A percentile compares a stretch with the other conserved stretches of the same genome.
Evolutionary conservation across 1,140 invertebrate species (phyloP).

Genomic region (Philaenus spumarius): DNA sequence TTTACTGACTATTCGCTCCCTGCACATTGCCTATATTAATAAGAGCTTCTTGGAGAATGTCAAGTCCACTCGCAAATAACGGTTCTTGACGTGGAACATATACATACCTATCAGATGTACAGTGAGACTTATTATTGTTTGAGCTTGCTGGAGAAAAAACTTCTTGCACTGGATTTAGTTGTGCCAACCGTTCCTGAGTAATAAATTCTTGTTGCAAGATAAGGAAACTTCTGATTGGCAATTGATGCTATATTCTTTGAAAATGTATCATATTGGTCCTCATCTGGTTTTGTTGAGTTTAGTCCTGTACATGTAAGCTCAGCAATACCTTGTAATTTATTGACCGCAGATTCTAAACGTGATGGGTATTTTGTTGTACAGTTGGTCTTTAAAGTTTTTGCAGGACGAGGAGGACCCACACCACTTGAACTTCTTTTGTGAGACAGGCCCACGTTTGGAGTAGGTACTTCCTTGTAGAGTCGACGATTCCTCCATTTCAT

Average conservation of each 20-base stretch:
- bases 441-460: background rate
- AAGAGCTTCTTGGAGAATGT: background rate
- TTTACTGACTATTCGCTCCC: background rate
- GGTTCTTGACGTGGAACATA: background rate
- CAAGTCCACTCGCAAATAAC: background rate
- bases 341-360: background rate
- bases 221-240: background rate
- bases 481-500: background rate
- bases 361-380: background rate
- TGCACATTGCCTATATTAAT: background rate
- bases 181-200: background rate
- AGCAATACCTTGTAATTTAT: conserved; percentile 2
- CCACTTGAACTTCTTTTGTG: background rate
- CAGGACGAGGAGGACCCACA: background rate
- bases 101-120: background rate
- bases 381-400: background rate
- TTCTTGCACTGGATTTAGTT: background rate
- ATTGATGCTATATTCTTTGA: background rate
- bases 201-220: conserved; percentile 1
- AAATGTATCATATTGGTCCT: background rate
- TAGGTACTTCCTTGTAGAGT: background rate
- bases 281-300: background rate
- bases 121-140: background rate
- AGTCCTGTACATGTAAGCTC: background rate
- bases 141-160: background rate